A percentile compares a stretch with the other conserved stretches of the same genome.
These are phyloP conservation scores for Octopus bimaculoides DNA, from an alignment of 1,140 invertebrate species.

Conservation along the genomic window DNA sequence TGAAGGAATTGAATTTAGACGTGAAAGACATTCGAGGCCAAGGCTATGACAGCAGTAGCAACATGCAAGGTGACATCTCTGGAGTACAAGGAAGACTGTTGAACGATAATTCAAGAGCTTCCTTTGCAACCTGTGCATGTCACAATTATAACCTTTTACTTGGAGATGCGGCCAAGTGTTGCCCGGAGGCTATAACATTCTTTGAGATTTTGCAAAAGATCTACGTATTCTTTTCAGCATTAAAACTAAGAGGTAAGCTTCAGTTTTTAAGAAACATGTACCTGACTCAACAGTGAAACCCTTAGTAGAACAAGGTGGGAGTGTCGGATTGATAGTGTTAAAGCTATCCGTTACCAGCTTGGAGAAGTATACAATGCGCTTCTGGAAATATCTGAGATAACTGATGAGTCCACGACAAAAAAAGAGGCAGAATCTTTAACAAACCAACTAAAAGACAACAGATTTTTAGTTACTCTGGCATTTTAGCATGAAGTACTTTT, in stretches of 20 bases:
- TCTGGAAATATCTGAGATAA: background rate
- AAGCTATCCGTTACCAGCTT: background rate
- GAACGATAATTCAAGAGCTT: background rate
- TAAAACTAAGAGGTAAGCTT: slow-evolving; percentile 7
- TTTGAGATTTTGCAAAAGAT: background rate
- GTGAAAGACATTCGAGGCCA: background rate
- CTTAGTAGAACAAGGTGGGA: background rate
- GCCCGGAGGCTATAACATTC: background rate
- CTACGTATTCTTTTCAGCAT: background rate
- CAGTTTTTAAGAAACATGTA: slow-evolving; percentile 6
- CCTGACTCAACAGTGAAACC: background rate
- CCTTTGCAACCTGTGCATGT: background rate
- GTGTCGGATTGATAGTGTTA: background rate
- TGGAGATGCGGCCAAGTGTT: background rate
- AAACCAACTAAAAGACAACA: background rate
- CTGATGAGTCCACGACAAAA: background rate
- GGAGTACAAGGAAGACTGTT: background rate
- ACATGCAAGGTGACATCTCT: background rate
- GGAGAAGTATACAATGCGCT: background rate
- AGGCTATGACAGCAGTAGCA: background rate
- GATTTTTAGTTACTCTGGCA: background rate
- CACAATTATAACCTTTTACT: background rate
- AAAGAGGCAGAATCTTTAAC: background rate
- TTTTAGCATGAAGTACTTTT: background rate
- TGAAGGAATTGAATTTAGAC: background rate